phyloP scores from a whole-genome alignment of 1,140 invertebrate species.

The Neoseiulus cucumeris region DNA sequence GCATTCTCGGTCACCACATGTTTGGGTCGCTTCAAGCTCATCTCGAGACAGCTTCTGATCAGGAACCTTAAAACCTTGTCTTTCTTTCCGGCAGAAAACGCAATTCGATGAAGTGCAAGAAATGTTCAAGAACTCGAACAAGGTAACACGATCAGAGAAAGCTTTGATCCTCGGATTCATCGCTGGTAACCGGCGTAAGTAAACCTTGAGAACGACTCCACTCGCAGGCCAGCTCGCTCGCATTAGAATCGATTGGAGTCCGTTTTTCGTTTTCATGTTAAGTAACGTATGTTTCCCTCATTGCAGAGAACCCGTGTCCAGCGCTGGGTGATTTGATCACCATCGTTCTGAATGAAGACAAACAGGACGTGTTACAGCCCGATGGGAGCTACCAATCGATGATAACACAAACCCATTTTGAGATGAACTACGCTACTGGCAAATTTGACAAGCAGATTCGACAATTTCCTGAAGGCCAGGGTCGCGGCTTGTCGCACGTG shows the following conservation, averaged over 20 bases:
- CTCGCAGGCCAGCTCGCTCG: no score
- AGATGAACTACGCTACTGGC: slow-evolving; percentile 87
- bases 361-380: slow-evolving; percentile 52
- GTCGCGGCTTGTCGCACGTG: neutral
- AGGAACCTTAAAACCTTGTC: no score
- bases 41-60: slow-evolving; percentile 11
- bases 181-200: slow-evolving; percentile 69
- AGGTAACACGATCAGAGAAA: slow-evolving; percentile 84
- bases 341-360: slow-evolving; percentile 70
- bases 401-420: slow-evolving; percentile 77
- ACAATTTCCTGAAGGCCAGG: neutral
- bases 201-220: neutral
- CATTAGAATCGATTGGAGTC: no score
- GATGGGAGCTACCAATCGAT: slow-evolving; percentile 44
- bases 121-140: slow-evolving; percentile 87
- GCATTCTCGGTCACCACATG: no score
- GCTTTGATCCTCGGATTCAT: slow-evolving; percentile 93
- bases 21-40: no score
- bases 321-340: slow-evolving; percentile 78
- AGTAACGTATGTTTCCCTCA: slow-evolving; percentile 7
- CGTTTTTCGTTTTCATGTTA: no score
- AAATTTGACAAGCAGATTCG: slow-evolving; percentile 40
- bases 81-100: slow-evolving; percentile 39
- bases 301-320: slow-evolving; percentile 74
- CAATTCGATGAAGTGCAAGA: slow-evolving; percentile 92